These are phyloP conservation scores for Hemichromis elongatus DNA, from an alignment of 2,113 vertebrate genomes.

Conservation along the genomic window DNA sequence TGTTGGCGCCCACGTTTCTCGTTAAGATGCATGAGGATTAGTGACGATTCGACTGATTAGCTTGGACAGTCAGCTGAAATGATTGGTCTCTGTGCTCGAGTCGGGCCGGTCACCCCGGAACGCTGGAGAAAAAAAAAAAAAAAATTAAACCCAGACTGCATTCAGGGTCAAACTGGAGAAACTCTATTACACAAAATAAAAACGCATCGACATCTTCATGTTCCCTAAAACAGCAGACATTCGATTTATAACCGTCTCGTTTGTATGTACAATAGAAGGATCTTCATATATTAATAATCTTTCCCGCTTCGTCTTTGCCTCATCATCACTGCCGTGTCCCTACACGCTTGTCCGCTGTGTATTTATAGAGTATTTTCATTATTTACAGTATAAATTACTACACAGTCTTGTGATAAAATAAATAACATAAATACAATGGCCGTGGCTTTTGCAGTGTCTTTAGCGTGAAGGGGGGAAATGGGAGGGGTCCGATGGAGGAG, in stretches of 20 bases:
- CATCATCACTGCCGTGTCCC: not conserved
- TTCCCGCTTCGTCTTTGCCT: not conserved
- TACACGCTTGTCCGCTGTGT: slow-evolving; percentile 50
- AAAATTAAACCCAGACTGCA: not conserved
- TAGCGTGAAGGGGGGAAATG: not conserved
- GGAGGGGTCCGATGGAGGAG: not conserved
- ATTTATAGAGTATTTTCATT: slow-evolving; percentile 72
- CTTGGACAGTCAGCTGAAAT: not conserved
- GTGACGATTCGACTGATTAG: not conserved
- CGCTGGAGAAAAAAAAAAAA: not conserved
- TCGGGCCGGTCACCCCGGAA: not conserved
- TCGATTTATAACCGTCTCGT: slow-evolving; percentile 51
- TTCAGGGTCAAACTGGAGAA: slow-evolving; percentile 25
- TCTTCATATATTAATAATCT: slow-evolving; percentile 75
- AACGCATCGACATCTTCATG: slow-evolving; percentile 46
- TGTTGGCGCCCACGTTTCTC: not conserved
- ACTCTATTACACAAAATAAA: slow-evolving; percentile 55
- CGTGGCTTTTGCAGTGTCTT: slow-evolving; percentile 63
- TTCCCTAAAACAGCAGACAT: slow-evolving; percentile 65
- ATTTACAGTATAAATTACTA: slow-evolving; percentile 81
- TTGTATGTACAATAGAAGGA: slow-evolving; percentile 73
- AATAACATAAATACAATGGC: slow-evolving; percentile 73
- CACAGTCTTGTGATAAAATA: slow-evolving; percentile 72
- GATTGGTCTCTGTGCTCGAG: not conserved
- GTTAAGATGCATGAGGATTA: not conserved